Percentiles rank a stretch among this genome's conserved stretches.
Evolutionary conservation across 2,797 vertebrate genomes (phyloP).

Genomic region (Alouatta caraya): DNA sequence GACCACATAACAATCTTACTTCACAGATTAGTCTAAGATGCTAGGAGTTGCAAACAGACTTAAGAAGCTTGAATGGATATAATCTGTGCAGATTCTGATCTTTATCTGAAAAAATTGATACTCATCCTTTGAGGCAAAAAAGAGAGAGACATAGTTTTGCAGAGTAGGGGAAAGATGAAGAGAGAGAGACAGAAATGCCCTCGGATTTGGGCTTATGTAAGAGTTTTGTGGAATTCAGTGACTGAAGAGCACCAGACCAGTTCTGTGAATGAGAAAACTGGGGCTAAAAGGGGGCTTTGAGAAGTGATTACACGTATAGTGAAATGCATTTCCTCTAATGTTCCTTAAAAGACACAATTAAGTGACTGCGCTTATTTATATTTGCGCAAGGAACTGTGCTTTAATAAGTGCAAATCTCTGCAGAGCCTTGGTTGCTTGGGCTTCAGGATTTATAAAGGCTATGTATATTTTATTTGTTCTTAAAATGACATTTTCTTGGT

Average conservation of each 20-base stretch:
- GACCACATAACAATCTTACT: not conserved
- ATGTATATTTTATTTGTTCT: constrained; percentile 25
- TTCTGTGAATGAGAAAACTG: not conserved
- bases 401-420: constrained; percentile 39
- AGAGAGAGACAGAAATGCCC: not conserved
- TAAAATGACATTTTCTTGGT: constrained; percentile 19
- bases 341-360: constrained; percentile 60
- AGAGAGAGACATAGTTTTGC: not conserved
- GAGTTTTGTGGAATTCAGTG: not conserved
- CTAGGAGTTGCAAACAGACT: not conserved
- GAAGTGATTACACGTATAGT: constrained; percentile 42
- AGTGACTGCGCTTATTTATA: constrained; percentile 56
- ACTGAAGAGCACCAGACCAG: not conserved
- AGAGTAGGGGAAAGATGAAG: not conserved
- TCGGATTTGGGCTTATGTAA: not conserved
- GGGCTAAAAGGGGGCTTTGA: not conserved
- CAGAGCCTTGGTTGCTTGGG: not conserved
- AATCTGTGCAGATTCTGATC: not conserved
- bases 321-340: constrained; percentile 56
- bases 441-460: constrained; percentile 21
- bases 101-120: not conserved
- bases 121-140: not conserved
- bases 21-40: not conserved
- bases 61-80: not conserved
- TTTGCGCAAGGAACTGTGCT: constrained; percentile 30